Percentiles rank a stretch among this genome's conserved stretches.
Conservation (phyloP, 2,888 invertebrate species). For the Sericinus montela region DNA sequence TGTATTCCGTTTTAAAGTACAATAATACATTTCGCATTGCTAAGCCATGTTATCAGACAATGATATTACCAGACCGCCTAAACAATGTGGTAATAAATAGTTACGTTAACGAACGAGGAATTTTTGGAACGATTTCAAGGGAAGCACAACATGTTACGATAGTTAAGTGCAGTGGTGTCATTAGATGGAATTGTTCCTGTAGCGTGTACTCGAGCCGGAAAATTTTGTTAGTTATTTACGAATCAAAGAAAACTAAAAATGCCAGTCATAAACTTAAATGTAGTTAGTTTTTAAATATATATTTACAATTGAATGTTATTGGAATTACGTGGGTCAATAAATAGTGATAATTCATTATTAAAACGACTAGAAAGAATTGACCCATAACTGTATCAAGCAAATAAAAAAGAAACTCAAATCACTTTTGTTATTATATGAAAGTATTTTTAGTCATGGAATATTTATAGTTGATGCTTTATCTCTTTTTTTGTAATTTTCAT, state of each 20-base stretch:
- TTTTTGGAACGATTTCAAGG: conserved; percentile 18
- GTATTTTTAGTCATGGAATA: too few relatives aligned
- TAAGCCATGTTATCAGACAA: conserved; percentile 17
- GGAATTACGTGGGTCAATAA: too few relatives aligned
- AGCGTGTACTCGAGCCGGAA: conserved; percentile 26
- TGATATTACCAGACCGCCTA: conserved; percentile 13
- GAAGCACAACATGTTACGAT: conserved; percentile 27
- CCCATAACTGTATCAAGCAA: too few relatives aligned
- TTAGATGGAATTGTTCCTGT: conserved; percentile 37
- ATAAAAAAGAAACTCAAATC: too few relatives aligned
- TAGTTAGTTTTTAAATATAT: too few relatives aligned
- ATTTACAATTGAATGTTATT: too few relatives aligned
- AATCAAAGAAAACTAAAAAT: conserved; percentile 29
- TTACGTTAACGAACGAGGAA: conserved; percentile 14
- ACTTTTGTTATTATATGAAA: too few relatives aligned
- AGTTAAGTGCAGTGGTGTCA: conserved; percentile 36
- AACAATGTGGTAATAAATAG: conserved; percentile 17
- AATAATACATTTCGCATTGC: conserved; percentile 8
- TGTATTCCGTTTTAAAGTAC: conserved; percentile 7
- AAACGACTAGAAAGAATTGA: too few relatives aligned
- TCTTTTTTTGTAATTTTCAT: too few relatives aligned
- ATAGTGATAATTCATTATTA: too few relatives aligned
- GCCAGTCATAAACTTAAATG: too few relatives aligned
- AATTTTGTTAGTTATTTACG: conserved; percentile 41
- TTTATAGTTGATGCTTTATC: too few relatives aligned